phyloP scores from a whole-genome alignment of 2,797 vertebrate species.

The Cyprinella venusta region DNA sequence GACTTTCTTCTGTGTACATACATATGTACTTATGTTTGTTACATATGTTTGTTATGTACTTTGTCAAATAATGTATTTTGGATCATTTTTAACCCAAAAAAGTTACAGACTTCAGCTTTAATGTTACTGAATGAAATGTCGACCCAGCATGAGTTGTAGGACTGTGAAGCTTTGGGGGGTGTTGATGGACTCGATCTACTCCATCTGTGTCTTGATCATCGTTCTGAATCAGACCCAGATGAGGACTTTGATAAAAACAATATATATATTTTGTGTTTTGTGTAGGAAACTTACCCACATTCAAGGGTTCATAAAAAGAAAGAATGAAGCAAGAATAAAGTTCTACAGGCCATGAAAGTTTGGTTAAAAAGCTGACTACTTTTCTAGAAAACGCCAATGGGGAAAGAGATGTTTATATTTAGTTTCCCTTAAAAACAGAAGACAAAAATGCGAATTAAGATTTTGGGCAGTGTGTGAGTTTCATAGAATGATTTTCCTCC shows the following conservation, averaged over 20 bases:
- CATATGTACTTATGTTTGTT: no score
- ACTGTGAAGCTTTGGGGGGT: no score
- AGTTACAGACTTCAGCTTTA: no score
- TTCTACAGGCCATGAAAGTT: background rate
- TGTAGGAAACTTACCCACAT: background rate
- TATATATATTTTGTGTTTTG: no score
- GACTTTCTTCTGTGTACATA: slow-evolving; percentile 5
- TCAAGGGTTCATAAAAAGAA: background rate
- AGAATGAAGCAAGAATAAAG: background rate
- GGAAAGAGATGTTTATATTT: background rate
- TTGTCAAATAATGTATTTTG: no score
- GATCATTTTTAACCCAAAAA: no score
- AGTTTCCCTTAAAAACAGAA: background rate
- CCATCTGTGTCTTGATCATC: background rate
- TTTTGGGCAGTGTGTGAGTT: background rate
- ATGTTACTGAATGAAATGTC: no score
- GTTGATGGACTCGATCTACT: no score
- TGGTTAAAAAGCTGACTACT: background rate
- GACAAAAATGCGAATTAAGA: background rate
- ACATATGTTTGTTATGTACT: no score
- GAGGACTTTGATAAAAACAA: background rate
- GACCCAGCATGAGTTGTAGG: no score
- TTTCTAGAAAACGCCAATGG: background rate
- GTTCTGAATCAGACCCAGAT: background rate
- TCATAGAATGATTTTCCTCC: background rate